Conservation (phyloP, 2,113 vertebrate species). For the Bostrychus sinensis region DNA sequence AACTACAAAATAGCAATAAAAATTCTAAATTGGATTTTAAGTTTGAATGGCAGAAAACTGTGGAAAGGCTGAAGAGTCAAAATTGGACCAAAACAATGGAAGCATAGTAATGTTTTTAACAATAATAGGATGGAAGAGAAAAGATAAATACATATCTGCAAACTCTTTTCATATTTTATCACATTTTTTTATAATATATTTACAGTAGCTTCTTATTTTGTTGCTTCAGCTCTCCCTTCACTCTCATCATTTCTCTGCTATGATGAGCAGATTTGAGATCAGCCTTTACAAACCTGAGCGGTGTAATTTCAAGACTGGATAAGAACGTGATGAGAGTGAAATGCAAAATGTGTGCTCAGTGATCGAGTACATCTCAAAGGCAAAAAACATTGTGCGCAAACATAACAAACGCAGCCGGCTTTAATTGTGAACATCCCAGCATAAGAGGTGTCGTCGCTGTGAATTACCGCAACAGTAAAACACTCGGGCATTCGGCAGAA, state of each 20-base stretch:
- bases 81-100: no score
- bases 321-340: constrained; percentile 49
- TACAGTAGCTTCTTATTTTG: constrained; percentile 31
- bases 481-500: constrained; percentile 26
- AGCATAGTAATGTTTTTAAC: no score
- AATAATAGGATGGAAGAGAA: no score
- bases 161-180: no score
- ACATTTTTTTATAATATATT: constrained; percentile 45
- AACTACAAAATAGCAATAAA: no score
- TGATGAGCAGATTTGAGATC: constrained; percentile 40
- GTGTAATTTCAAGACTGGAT: constrained; percentile 46
- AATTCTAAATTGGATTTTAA: no score
- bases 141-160: no score
- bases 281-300: constrained; percentile 53
- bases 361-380: constrained; percentile 27
- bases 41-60: no score
- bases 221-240: constrained; percentile 4
- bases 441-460: no score
- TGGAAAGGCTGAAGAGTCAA: no score
- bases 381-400: constrained; percentile 21
- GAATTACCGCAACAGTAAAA: constrained; percentile 62
- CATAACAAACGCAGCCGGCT: constrained; percentile 34
- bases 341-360: constrained; percentile 39
- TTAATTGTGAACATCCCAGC: constrained; percentile 70
- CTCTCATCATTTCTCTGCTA: constrained; percentile 47